Evolutionary conservation across 2,888 invertebrate genomes (phyloP).

Genomic region (Ctenicera cuprea): DNA sequence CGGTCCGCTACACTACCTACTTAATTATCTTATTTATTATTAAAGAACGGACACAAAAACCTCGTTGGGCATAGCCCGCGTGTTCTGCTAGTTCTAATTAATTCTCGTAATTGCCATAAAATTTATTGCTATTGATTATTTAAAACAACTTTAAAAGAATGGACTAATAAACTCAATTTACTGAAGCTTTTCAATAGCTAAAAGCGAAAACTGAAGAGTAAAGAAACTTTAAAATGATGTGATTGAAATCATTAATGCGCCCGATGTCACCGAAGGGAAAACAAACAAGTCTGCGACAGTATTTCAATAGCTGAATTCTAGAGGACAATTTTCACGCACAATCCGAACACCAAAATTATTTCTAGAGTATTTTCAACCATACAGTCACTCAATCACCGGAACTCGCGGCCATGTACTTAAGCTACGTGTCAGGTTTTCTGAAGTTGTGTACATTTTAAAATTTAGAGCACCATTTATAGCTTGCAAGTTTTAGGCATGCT

Average conservation of each 20-base stretch:
- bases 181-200: background rate
- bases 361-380: background rate
- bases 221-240: slow-evolving; percentile 21
- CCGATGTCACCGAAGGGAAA: slow-evolving; percentile 5
- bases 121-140: too few relatives aligned
- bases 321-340: slow-evolving; percentile 1
- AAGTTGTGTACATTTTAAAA: slow-evolving; percentile 1
- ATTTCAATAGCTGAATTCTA: slow-evolving; percentile 17
- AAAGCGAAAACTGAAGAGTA: background rate
- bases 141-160: too few relatives aligned
- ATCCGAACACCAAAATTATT: background rate
- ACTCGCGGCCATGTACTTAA: background rate
- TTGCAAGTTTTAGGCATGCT: background rate
- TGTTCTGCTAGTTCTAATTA: too few relatives aligned
- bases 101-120: too few relatives aligned
- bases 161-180: background rate
- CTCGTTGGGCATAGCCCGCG: too few relatives aligned
- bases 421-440: background rate
- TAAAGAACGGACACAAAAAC: too few relatives aligned
- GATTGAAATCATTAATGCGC: slow-evolving; percentile 28
- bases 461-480: background rate
- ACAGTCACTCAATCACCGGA: background rate
- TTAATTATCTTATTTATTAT: too few relatives aligned
- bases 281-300: slow-evolving; percentile 20
- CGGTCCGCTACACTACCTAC: too few relatives aligned